Conservation (phyloP, 1,140 invertebrate species). For the Paramacrobiotus metropolitanus region DNA sequence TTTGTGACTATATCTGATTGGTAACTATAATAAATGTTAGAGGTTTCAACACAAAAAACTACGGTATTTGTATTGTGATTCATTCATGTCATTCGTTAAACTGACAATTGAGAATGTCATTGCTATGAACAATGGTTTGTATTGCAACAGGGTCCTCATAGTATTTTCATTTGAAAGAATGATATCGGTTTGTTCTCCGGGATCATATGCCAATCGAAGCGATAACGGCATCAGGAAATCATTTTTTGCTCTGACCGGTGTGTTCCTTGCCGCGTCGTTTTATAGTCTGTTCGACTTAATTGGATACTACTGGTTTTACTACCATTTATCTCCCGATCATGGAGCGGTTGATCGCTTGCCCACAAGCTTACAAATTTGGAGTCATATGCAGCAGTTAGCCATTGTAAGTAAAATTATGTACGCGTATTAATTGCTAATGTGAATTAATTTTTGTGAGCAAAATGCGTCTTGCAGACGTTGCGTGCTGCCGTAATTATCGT, state of each 20-base stretch:
- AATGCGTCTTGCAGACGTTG: too few species aligned
- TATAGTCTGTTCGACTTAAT: neutral
- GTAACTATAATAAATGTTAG: neutral
- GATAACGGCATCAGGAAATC: neutral
- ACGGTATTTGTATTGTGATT: too few species aligned
- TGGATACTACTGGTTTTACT: conserved; percentile 3
- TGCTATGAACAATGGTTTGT: too few species aligned
- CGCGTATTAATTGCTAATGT: neutral
- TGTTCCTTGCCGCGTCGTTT: neutral
- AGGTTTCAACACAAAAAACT: too few species aligned
- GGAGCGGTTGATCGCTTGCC: neutral
- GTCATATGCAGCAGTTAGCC: conserved; percentile 1
- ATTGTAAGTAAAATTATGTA: neutral
- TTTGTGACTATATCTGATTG: neutral
- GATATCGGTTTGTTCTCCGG: neutral
- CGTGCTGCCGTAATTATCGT: too few species aligned
- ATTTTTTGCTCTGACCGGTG: neutral
- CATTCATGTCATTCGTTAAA: too few species aligned
- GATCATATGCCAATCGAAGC: neutral
- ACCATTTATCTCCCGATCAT: neutral
- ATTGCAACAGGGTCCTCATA: neutral
- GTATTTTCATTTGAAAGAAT: neutral
- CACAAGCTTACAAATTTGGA: neutral
- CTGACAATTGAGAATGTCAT: too few species aligned
- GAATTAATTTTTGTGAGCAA: neutral